Conservation (phyloP, 2,113 vertebrate species). For the Lophius piscatorius region DNA sequence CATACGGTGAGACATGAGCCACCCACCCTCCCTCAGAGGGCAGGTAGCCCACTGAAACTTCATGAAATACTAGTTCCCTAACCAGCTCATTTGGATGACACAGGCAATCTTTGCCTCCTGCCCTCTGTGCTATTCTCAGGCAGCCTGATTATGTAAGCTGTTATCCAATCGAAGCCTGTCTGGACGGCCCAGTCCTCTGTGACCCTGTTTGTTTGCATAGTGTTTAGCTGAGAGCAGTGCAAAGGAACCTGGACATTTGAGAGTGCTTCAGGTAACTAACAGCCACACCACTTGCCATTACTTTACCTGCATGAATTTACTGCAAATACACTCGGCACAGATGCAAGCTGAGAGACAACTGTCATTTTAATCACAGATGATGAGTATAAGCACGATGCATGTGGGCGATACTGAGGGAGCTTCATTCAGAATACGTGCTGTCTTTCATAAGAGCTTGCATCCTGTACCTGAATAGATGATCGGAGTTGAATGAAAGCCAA, state of each 20-base stretch:
- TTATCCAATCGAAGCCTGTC: constrained; percentile 76
- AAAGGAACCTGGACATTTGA: constrained; percentile 67
- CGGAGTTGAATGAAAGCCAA: constrained; percentile 31
- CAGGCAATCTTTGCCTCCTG: constrained; percentile 59
- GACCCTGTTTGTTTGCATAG: constrained; percentile 73
- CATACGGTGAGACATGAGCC: constrained; percentile 39
- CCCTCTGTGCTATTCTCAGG: constrained; percentile 70
- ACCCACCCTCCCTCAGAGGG: constrained; percentile 15
- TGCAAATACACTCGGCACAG: constrained; percentile 30
- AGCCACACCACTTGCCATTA: constrained; percentile 31
- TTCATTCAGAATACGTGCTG: constrained; percentile 28
- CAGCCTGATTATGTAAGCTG: constrained; percentile 76
- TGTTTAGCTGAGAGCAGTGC: constrained; percentile 60
- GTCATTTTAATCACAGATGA: constrained; percentile 25
- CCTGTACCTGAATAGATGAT: constrained; percentile 27
- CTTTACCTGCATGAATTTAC: constrained; percentile 29
- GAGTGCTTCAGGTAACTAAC: constrained; percentile 68
- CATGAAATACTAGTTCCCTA: constrained; percentile 52
- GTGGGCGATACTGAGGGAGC: constrained; percentile 36
- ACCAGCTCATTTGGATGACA: constrained; percentile 52
- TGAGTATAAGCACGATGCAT: constrained; percentile 20
- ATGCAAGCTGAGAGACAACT: constrained; percentile 4
- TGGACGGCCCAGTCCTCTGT: constrained; percentile 62
- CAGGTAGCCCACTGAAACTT: constrained; percentile 29
- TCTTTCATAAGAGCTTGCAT: constrained; percentile 21